Evolutionary conservation across 92 coral and sea anemone species (phyloP), one percentile per base, ranked within the genome.

Genomic region (Muricea muricata): DNA sequence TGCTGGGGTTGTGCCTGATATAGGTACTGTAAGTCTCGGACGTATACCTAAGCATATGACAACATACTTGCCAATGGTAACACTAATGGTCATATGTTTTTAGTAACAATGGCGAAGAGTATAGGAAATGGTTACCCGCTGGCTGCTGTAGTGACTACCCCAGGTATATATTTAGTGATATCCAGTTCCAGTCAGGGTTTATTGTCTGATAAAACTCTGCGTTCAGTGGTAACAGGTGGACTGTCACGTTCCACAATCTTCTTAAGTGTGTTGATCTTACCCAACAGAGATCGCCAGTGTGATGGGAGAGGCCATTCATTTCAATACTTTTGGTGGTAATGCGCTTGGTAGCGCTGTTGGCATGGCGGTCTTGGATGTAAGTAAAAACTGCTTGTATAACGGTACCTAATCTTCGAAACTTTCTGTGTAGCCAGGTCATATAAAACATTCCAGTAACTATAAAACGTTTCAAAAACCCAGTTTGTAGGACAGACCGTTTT

Each of bases 251-350:
- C 50, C 50, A 42, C 50, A 42, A 42, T n/a, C n/a, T 50, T 13
- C n/a, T 54, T 6, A 20, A 54, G 11, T 12, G 52, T 46, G 63
- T 46, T n/a, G 50, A 24, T 25, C 1, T 76, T 39, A 58, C 26
- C 73, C 15, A 7, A n/a, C 84, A 97, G 99, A 94, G 89, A 97
- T 97, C 42, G 98, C 99, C 42, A 87, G 88, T 26, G 93, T 94
- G 26, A 94, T 93, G 79, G 90, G 94, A 11, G 78, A 91, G 47
- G 98, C 99, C 0, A 33, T 97, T 15, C 98, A 97, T 74, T 97
- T 97, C 77, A 97, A 97, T 89, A 97, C 99, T 0, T 97, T 78
- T 77, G 99, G 99, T 60, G 99, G 99, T 10, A 97, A 97, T 66
- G 93, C 99, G 1, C 65, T 97, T 6, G 89, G 97, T 14, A 89